Percentiles rank a stretch among this genome's conserved stretches.
These are phyloP conservation scores for Periophthalmodon schlosseri DNA, from an alignment of 2,113 vertebrate species.

Conservation along the genomic window DNA sequence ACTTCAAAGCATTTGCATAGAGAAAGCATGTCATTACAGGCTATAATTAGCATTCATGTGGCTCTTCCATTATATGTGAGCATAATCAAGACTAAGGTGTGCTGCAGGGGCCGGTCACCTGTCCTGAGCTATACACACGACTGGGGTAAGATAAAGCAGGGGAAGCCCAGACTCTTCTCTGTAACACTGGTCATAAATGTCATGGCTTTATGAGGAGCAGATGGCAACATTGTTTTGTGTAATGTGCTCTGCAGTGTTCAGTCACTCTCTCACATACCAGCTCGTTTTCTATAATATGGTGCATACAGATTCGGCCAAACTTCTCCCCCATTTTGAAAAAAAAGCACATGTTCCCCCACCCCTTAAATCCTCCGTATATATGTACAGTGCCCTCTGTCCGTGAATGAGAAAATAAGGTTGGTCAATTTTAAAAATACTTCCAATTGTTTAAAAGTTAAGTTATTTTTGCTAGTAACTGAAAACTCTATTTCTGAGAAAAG, in stretches of 20 bases:
- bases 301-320: slow-evolving; percentile 30
- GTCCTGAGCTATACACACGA: slow-evolving; percentile 30
- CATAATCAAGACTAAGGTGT: neutral
- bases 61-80: neutral
- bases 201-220: slow-evolving; percentile 52
- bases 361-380: neutral
- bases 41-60: neutral
- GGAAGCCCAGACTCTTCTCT: slow-evolving; percentile 38
- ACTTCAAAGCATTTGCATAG: neutral
- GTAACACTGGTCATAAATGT: slow-evolving; percentile 37
- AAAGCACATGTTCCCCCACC: neutral
- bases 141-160: slow-evolving; percentile 28
- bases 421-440: too few species aligned
- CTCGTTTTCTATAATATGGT: slow-evolving; percentile 17
- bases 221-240: slow-evolving; percentile 53
- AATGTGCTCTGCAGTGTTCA: slow-evolving; percentile 44
- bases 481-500: too few species aligned
- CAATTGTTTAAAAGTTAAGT: too few species aligned
- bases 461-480: too few species aligned
- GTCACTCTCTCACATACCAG: slow-evolving; percentile 45
- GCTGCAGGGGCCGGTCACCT: slow-evolving; percentile 9
- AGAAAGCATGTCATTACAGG: neutral
- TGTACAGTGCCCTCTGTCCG: neutral
- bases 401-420: too few species aligned
- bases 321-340: slow-evolving; percentile 53